Evolutionary conservation across 2,797 vertebrate genomes (phyloP).

Genomic region (Podarcis lilfordi): DNA sequence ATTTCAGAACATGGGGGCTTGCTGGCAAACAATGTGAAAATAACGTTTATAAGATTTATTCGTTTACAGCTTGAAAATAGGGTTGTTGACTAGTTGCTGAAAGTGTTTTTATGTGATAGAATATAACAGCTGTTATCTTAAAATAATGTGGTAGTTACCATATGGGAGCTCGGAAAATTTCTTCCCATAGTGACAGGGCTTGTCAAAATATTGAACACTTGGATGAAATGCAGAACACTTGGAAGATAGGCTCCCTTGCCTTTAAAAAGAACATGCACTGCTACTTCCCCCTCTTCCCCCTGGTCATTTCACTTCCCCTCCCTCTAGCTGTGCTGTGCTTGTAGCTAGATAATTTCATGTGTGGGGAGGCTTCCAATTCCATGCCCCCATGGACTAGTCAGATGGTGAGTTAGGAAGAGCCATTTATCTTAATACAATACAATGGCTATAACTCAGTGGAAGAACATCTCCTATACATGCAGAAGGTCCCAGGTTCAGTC

Average conservation of each 20-base stretch:
- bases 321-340: too few relatives aligned
- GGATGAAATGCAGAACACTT: conserved; percentile 4
- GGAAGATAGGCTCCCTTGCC: not conserved
- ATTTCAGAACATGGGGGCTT: not conserved
- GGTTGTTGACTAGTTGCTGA: not conserved
- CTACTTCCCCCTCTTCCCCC: too few relatives aligned
- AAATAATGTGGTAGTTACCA: not conserved
- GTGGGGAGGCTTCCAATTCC: too few relatives aligned
- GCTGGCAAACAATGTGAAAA: not conserved
- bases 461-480: too few relatives aligned
- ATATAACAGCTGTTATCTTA: conserved; percentile 3
- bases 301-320: too few relatives aligned
- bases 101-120: not conserved
- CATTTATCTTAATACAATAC: too few relatives aligned
- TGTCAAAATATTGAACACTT: conserved; percentile 12
- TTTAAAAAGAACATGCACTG: not conserved
- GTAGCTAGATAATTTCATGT: too few relatives aligned
- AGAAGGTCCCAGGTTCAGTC: too few relatives aligned
- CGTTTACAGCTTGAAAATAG: not conserved
- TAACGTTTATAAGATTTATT: not conserved
- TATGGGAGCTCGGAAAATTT: not conserved
- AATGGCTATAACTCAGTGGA: too few relatives aligned
- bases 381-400: too few relatives aligned
- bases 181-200: not conserved
- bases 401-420: too few relatives aligned